These are phyloP conservation scores for Ethmia dodecea DNA, from an alignment of 2,888 invertebrate species.

Conservation along the genomic window DNA sequence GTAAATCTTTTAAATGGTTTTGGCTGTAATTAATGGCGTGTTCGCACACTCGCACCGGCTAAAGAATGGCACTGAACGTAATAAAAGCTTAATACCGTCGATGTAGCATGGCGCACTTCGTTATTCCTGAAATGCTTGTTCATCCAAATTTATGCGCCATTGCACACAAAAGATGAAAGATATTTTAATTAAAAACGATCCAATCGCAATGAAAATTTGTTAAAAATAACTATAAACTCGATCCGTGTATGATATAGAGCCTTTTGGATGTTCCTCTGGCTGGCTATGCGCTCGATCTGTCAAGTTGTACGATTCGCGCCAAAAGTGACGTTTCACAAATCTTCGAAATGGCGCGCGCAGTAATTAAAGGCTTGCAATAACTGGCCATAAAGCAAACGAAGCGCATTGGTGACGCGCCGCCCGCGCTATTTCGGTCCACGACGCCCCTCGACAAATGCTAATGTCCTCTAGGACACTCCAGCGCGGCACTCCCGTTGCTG, in stretches of 20 bases:
- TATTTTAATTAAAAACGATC: too few relatives aligned
- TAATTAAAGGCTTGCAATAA: constrained; percentile 71
- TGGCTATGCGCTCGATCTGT: constrained; percentile 40
- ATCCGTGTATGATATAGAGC: constrained; percentile 2
- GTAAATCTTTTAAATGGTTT: constrained; percentile 69
- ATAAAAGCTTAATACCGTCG: constrained; percentile 65
- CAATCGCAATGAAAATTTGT: too few relatives aligned
- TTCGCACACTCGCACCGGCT: constrained; percentile 55
- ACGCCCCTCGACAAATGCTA: constrained; percentile 73
- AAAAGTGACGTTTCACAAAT: constrained; percentile 67
- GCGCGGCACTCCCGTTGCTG: constrained; percentile 30
- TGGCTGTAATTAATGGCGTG: constrained; percentile 62
- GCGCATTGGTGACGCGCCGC: constrained; percentile 65
- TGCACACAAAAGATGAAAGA: not conserved
- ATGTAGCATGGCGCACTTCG: constrained; percentile 47
- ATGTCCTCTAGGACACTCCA: constrained; percentile 73
- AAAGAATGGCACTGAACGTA: constrained; percentile 54
- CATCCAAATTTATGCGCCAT: too few relatives aligned
- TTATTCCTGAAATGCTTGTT: constrained; percentile 40
- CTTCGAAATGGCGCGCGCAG: constrained; percentile 58
- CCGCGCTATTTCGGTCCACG: constrained; percentile 64
- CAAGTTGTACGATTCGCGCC: constrained; percentile 55
- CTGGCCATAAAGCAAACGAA: constrained; percentile 66
- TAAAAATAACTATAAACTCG: not conserved
- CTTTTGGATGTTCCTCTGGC: constrained; percentile 11